Base-by-base conservation (phyloP, 1,140 invertebrate species). In the Ganaspis sp. region DNA sequence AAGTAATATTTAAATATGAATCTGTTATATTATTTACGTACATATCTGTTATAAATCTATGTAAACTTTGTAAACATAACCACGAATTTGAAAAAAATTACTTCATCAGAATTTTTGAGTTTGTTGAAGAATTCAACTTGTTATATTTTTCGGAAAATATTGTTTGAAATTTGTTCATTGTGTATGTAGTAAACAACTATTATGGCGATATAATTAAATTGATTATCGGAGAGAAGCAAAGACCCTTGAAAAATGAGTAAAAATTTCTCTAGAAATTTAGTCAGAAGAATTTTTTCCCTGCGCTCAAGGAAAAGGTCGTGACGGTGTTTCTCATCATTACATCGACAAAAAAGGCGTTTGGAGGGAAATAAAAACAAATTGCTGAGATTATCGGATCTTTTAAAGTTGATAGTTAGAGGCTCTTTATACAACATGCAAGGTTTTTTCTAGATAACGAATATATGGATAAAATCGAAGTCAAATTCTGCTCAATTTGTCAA, bases 311-410 rank as follows among this genome's bases (percentile, higher is more conserved):
- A 82, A 75, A 84, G 77, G 80, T 80, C 82, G 86, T 84, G 85
- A 85, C 83, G 86, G 85, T 81, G 81, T 91, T 90, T 91, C 90
- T 90, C 90, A 90, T 91, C 89, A 87, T 90, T 91, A 90, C 83
- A 73, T 21, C 73, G 72, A 73, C 81, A 82, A 84, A 89, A 86
- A 88, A 87, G 82, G 81, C 75, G 83, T 84, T 84, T 74, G 86
- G 76, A 75, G 81, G 87, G 84, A 89, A 90, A 91, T 91, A 91
- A 91, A 91, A 91, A 91, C 90, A 91, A 91, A 91, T 91, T 91
- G 90, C 89, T 15, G 17, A 89, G 90, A 91, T 91, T 91, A 91
- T 87, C 86, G 79, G 81, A 84, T 85, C 82, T 87, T 85, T 82
- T 83, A 72, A 70, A 80, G 79, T 86, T 79, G 85, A 87, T 84